A percentile compares a stretch with the other conserved stretches of the same genome.
phyloP scores from a whole-genome alignment of 1,140 invertebrate genomes.

The Euborellia annulipes region DNA sequence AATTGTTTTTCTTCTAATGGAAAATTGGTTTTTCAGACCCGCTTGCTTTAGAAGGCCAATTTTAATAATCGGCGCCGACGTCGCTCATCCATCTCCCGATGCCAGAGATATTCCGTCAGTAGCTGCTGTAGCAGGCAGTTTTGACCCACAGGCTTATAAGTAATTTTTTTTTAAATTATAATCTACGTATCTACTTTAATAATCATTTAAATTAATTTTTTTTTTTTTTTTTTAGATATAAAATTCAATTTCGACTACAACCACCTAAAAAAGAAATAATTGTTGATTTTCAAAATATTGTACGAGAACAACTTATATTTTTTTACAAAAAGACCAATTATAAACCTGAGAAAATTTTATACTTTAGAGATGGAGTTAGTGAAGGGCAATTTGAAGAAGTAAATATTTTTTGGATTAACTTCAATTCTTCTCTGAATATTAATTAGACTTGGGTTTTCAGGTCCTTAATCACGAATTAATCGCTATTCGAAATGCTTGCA shows the following conservation, averaged over 20 bases:
- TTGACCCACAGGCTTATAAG: not conserved
- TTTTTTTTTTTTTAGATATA: slow-evolving; percentile 33
- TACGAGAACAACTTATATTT: slow-evolving; percentile 34
- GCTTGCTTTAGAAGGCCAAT: slow-evolving; percentile 26
- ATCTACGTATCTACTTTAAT: not conserved
- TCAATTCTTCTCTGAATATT: too few relatives aligned
- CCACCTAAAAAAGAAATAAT: slow-evolving; percentile 52
- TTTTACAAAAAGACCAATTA: slow-evolving; percentile 29
- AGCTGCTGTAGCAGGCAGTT: slow-evolving; percentile 42
- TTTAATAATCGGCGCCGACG: slow-evolving; percentile 74
- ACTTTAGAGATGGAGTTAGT: slow-evolving; percentile 76
- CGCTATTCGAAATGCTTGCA: slow-evolving; percentile 50
- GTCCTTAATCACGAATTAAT: slow-evolving; percentile 40
- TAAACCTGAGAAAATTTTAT: slow-evolving; percentile 46
- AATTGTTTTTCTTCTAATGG: not conserved
- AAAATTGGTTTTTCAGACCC: slow-evolving; percentile 12
- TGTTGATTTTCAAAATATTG: slow-evolving; percentile 52
- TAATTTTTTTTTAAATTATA: not conserved
- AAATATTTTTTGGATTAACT: slow-evolving; percentile 13
- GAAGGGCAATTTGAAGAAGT: slow-evolving; percentile 70
- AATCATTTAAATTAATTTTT: not conserved
- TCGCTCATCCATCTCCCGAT: slow-evolving; percentile 70
- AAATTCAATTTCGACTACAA: slow-evolving; percentile 52
- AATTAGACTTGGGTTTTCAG: slow-evolving; percentile 13
- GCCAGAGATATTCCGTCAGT: slow-evolving; percentile 52